These are phyloP conservation scores for Hylaeus anthracinus DNA, from an alignment of 1,140 invertebrate genomes.

Conservation along the genomic window DNA sequence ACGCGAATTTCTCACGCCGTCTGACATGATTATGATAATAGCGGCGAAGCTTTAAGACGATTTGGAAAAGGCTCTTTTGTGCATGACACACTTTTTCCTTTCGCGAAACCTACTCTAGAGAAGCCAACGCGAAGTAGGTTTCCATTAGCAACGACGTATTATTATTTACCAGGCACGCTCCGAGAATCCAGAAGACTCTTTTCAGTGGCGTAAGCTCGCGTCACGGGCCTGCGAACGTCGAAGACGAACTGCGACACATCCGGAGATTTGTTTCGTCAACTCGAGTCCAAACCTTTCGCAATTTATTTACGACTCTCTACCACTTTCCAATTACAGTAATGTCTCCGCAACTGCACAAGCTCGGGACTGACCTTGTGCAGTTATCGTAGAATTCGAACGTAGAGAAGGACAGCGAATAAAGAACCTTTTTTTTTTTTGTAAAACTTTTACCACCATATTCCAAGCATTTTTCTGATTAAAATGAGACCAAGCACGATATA, in stretches of 20 bases:
- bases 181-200: conserved; percentile 57
- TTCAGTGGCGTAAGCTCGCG: conserved; percentile 37
- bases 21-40: conserved; percentile 35
- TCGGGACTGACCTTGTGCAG: no score
- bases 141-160: conserved; percentile 65
- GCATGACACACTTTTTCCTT: conserved; percentile 64
- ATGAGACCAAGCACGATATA: no score
- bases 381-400: no score
- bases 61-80: conserved; percentile 64
- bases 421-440: no score
- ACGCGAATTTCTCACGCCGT: not conserved
- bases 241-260: not conserved
- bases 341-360: no score
- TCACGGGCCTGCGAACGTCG: not conserved
- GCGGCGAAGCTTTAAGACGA: conserved; percentile 54
- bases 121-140: conserved; percentile 65
- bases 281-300: not conserved
- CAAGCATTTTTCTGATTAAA: no score
- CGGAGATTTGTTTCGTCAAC: conserved; percentile 5
- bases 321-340: no score
- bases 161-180: conserved; percentile 61
- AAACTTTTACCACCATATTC: no score
- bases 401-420: no score
- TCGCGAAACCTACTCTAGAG: conserved; percentile 61
- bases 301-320: no score